phyloP scores from a whole-genome alignment of 1,140 invertebrate species.

The Dendrolimus punctatus region DNA sequence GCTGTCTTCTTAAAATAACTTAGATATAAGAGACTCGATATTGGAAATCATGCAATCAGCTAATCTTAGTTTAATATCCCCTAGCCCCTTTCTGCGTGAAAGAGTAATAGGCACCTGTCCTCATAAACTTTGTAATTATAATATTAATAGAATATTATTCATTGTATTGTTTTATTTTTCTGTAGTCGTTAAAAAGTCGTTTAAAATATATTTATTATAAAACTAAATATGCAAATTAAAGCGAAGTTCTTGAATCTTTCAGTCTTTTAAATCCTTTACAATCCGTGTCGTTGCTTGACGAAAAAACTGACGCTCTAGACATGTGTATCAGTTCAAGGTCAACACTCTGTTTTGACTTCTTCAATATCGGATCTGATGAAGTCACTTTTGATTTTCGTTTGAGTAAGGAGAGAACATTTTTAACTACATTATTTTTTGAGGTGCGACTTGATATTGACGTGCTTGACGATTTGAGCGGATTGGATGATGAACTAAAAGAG shows the following conservation, averaged over 20 bases:
- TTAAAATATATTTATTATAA: slow-evolving; percentile 1
- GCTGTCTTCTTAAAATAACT: neutral
- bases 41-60: too few species aligned
- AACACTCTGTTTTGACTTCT: slow-evolving; percentile 22
- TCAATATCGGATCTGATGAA: slow-evolving; percentile 39
- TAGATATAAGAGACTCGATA: neutral
- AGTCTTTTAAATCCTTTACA: slow-evolving; percentile 14
- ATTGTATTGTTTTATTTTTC: too few species aligned
- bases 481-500: slow-evolving; percentile 27
- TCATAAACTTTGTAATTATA: too few species aligned
- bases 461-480: slow-evolving; percentile 20
- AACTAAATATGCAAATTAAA: slow-evolving; percentile 14
- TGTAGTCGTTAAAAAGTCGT: neutral
- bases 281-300: slow-evolving; percentile 37
- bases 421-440: slow-evolving; percentile 44
- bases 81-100: too few species aligned
- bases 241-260: slow-evolving; percentile 28
- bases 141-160: too few species aligned
- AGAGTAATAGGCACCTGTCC: too few species aligned
- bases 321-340: slow-evolving; percentile 48
- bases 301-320: slow-evolving; percentile 38
- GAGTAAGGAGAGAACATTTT: slow-evolving; percentile 35
- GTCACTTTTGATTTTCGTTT: slow-evolving; percentile 27
- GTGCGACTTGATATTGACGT: slow-evolving; percentile 36
- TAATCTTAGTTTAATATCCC: too few species aligned